Conservation (phyloP, 2,888 invertebrate species). For the Podabrus alpinus region DNA sequence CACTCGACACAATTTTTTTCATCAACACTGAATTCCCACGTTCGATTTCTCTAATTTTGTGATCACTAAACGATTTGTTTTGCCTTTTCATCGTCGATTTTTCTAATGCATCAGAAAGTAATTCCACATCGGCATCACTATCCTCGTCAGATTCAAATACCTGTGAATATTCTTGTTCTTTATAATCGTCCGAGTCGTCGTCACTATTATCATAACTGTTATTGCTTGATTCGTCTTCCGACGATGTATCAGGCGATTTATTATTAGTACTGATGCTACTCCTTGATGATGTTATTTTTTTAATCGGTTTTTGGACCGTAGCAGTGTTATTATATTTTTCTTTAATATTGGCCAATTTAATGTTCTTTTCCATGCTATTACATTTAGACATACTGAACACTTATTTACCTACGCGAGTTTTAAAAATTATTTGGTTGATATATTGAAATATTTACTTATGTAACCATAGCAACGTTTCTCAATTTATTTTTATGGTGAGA, state of each 20-base stretch:
- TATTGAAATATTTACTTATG: not conserved
- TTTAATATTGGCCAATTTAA: not conserved
- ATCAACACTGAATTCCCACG: slow-evolving; percentile 38
- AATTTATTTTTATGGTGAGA: not conserved
- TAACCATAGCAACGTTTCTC: not conserved
- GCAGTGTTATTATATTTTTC: not conserved
- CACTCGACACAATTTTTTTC: slow-evolving; percentile 39
- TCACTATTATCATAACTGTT: not conserved
- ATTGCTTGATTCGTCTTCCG: not conserved
- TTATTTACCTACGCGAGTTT: no score
- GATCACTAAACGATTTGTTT: slow-evolving; percentile 39
- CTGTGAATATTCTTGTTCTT: not conserved
- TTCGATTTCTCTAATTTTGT: slow-evolving; percentile 39
- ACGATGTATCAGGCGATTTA: not conserved
- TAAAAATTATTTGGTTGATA: not conserved
- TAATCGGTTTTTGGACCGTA: not conserved
- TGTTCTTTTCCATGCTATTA: not conserved
- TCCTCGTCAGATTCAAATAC: not conserved
- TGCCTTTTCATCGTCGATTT: slow-evolving; percentile 2
- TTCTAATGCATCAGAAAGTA: not conserved
- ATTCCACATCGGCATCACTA: not conserved
- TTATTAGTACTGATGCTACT: not conserved
- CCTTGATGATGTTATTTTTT: no score
- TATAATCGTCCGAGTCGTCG: not conserved
- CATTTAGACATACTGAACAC: not conserved